Percentiles rank a stretch among this genome's conserved stretches.
These are phyloP conservation scores for Neodon shergylaensis DNA, from an alignment of 2,113 vertebrate species.

Conservation along the genomic window DNA sequence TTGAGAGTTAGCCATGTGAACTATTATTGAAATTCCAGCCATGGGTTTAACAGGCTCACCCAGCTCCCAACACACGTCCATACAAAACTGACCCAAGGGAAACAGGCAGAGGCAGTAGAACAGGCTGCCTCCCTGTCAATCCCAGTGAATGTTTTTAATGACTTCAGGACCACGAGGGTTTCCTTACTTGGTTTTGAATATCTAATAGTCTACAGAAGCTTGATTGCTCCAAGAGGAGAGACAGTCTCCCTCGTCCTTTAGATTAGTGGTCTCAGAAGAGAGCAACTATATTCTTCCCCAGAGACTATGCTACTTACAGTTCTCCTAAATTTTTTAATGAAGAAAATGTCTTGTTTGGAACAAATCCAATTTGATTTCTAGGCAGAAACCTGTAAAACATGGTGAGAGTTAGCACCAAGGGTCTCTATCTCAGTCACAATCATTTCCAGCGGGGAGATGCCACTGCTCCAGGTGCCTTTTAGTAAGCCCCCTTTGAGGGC, in stretches of 20 bases:
- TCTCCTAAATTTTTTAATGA: constrained; percentile 87
- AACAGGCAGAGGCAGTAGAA: not conserved
- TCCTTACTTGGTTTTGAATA: constrained; percentile 50
- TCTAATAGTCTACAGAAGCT: constrained; percentile 42
- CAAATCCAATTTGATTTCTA: constrained; percentile 87
- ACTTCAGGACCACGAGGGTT: constrained; percentile 28
- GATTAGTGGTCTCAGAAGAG: constrained; percentile 47
- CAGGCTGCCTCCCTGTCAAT: not conserved
- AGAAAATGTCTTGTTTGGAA: constrained; percentile 89
- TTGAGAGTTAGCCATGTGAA: not conserved
- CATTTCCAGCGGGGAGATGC: constrained; percentile 32
- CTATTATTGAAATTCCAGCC: not conserved
- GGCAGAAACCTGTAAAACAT: constrained; percentile 84
- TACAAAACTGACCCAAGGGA: constrained; percentile 12
- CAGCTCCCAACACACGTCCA: not conserved
- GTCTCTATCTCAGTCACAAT: constrained; percentile 27
- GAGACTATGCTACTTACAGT: constrained; percentile 83
- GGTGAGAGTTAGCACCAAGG: constrained; percentile 63
- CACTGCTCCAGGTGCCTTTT: not conserved
- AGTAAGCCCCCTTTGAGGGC: not conserved
- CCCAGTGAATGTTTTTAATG: constrained; percentile 29
- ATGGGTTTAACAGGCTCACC: constrained; percentile 8
- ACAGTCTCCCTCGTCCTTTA: constrained; percentile 44
- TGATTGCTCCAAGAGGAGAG: constrained; percentile 50
- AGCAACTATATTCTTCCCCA: constrained; percentile 71